Conservation (phyloP, 2,797 vertebrate species). For the Erethizon dorsatum region DNA sequence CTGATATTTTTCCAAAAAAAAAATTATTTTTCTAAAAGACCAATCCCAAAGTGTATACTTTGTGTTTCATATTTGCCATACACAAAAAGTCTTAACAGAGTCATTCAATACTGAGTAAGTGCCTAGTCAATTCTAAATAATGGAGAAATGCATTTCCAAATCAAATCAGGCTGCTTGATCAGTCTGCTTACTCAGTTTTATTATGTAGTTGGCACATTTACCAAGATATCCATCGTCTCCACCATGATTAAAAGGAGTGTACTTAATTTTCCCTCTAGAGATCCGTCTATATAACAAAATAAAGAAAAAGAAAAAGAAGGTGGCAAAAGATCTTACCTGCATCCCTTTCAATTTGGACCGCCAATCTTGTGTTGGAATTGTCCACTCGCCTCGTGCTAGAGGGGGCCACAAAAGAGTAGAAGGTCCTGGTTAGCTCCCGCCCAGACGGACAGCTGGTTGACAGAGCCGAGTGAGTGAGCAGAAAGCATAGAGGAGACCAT, state of each 20-base stretch:
- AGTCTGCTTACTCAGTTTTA: neutral
- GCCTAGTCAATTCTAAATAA: neutral
- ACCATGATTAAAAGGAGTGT: neutral
- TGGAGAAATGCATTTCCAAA: neutral
- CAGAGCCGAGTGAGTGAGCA: neutral
- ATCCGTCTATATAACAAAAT: neutral
- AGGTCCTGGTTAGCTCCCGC: neutral
- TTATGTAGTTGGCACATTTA: neutral
- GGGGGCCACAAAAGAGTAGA: slow-evolving; percentile 61
- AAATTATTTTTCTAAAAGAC: neutral
- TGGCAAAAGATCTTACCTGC: slow-evolving; percentile 90
- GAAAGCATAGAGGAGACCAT: neutral
- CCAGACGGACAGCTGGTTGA: too few species aligned
- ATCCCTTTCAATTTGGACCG: slow-evolving; percentile 97
- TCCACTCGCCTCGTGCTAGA: slow-evolving; percentile 96
- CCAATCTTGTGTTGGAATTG: slow-evolving; percentile 97
- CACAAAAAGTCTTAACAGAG: neutral
- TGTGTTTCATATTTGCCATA: neutral
- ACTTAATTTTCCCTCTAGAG: neutral
- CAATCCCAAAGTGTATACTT: neutral
- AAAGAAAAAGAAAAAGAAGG: neutral
- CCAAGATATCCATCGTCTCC: neutral
- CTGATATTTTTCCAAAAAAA: neutral
- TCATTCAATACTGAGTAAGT: neutral
- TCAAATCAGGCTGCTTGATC: accelerated